phyloP scores from a whole-genome alignment of 1,140 invertebrate genomes.

The Heliconius hewitsoni region DNA sequence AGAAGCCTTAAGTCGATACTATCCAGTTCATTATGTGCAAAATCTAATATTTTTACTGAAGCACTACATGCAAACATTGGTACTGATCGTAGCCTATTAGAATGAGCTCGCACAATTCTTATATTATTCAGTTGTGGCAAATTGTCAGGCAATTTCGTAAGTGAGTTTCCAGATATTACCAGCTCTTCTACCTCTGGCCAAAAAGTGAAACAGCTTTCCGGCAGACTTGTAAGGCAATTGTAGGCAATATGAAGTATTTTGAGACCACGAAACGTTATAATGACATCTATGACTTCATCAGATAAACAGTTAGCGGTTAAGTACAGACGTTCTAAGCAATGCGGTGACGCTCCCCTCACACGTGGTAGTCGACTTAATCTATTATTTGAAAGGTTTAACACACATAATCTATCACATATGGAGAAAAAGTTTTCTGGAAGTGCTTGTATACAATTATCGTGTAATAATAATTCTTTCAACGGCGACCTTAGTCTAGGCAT shows the following conservation, averaged over 20 bases:
- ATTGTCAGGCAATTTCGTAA: constrained; percentile 89
- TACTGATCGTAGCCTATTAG: constrained; percentile 88
- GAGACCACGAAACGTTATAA: constrained; percentile 85
- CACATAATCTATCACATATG: constrained; percentile 86
- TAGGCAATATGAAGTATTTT: constrained; percentile 89
- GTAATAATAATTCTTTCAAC: constrained; percentile 87
- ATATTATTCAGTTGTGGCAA: constrained; percentile 87
- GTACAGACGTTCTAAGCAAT: constrained; percentile 87
- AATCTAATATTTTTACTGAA: constrained; percentile 89
- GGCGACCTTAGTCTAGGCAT: constrained; percentile 85
- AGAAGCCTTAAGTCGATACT: constrained; percentile 87
- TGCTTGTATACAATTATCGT: constrained; percentile 88
- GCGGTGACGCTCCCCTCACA: constrained; percentile 81
- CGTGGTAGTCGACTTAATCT: constrained; percentile 85
- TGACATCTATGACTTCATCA: constrained; percentile 86
- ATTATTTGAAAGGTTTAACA: constrained; percentile 91
- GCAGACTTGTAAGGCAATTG: constrained; percentile 87
- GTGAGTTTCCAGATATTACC: constrained; percentile 90
- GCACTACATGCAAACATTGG: constrained; percentile 88
- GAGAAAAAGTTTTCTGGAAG: constrained; percentile 89
- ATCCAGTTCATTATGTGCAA: constrained; percentile 92
- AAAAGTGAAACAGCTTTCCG: constrained; percentile 87
- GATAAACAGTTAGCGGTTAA: constrained; percentile 89
- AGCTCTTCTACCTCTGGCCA: constrained; percentile 91
- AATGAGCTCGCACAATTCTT: constrained; percentile 89